These are phyloP conservation scores for Sparidentex hasta DNA, from an alignment of 2,797 vertebrate species.

Conservation along the genomic window DNA sequence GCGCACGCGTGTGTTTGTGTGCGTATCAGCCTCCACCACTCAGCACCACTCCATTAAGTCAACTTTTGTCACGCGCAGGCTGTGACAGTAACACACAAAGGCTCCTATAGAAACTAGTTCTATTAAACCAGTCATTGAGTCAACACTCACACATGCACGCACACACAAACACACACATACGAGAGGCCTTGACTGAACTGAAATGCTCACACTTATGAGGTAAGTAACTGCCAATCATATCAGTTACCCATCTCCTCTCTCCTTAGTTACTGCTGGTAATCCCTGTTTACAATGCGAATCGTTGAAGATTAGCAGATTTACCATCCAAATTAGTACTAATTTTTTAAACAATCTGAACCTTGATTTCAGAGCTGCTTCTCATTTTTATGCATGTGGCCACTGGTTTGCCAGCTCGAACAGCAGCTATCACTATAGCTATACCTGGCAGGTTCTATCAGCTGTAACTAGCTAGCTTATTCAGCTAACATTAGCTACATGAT, in stretches of 20 bases:
- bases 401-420: background rate
- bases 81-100: conserved; percentile 49
- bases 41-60: conserved; percentile 67
- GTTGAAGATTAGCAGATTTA: no score
- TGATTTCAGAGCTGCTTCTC: background rate
- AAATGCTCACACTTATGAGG: conserved; percentile 3
- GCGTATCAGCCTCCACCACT: conserved; percentile 47
- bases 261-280: no score
- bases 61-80: conserved; percentile 54
- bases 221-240: conserved; percentile 15
- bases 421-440: background rate
- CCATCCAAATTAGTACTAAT: background rate
- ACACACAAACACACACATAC: background rate
- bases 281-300: no score
- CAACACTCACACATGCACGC: background rate
- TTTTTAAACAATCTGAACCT: no score
- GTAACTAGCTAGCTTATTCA: background rate
- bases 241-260: background rate
- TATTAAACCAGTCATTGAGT: conserved; percentile 33
- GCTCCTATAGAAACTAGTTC: conserved; percentile 18
- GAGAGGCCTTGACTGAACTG: conserved; percentile 10
- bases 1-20: conserved; percentile 23
- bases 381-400: background rate
- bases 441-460: background rate
- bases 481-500: background rate